Evolutionary conservation across 2,888 invertebrate species (phyloP).

Genomic region (Tenodera sinensis): DNA sequence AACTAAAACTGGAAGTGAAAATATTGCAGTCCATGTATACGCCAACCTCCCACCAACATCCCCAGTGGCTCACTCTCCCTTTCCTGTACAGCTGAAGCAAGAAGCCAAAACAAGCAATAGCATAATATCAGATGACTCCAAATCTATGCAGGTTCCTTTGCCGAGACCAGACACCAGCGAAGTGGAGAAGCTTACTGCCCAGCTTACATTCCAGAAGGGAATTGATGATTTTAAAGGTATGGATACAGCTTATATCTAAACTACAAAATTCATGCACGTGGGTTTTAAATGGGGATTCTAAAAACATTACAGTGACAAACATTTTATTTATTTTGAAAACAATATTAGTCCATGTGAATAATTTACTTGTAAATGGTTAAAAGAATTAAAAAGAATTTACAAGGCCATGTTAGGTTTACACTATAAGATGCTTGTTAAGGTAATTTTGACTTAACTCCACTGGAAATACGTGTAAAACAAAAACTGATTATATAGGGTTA

Average conservation of each 20-base stretch:
- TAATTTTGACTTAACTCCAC: too few relatives aligned
- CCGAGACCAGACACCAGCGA: slow-evolving; percentile 22
- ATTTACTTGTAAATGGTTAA: too few relatives aligned
- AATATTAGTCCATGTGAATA: too few relatives aligned
- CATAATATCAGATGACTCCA: background rate
- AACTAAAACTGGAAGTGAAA: slow-evolving; percentile 27
- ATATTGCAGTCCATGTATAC: slow-evolving; percentile 34
- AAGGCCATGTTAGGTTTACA: too few relatives aligned
- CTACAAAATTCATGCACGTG: background rate
- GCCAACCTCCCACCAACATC: slow-evolving; percentile 35
- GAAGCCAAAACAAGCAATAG: background rate
- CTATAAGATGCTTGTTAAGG: too few relatives aligned
- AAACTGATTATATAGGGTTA: too few relatives aligned
- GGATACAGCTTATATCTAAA: background rate
- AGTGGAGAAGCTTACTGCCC: slow-evolving; percentile 35
- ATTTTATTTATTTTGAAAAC: too few relatives aligned
- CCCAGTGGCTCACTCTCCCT: background rate
- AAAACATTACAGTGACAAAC: background rate
- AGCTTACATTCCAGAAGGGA: slow-evolving; percentile 37
- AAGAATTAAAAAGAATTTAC: too few relatives aligned
- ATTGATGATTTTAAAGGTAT: slow-evolving; percentile 38
- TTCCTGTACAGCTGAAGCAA: background rate
- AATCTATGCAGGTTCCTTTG: too few relatives aligned
- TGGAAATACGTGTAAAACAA: too few relatives aligned
- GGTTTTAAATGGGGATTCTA: background rate